phyloP scores from a whole-genome alignment of 2,888 invertebrate genomes.

The Hoplodrina blanda region DNA sequence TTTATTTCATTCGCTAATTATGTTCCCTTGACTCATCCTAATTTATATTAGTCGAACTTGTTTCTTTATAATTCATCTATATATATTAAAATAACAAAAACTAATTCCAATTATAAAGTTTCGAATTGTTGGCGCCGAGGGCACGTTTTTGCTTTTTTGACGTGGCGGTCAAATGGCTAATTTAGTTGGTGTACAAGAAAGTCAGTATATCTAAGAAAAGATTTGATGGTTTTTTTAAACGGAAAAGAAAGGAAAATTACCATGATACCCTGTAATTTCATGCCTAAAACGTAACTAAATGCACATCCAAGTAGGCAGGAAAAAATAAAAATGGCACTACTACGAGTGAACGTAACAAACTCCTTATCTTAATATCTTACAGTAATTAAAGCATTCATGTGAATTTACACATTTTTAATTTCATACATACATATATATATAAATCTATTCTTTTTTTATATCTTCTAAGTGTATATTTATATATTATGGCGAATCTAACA shows the following conservation, averaged over 20 bases:
- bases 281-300: conserved; percentile 82
- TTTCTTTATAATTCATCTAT: too few species aligned
- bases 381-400: conserved; percentile 89
- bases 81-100: too few species aligned
- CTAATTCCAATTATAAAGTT: too few species aligned
- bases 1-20: too few species aligned
- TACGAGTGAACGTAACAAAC: conserved; percentile 73
- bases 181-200: conserved; percentile 19
- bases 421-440: conserved; percentile 67
- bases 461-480: conserved; percentile 67
- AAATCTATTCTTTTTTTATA: conserved; percentile 64
- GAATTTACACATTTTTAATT: conserved; percentile 77
- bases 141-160: too few species aligned
- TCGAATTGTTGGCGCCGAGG: too few species aligned
- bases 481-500: conserved; percentile 69
- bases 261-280: conserved; percentile 88
- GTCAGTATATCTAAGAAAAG: conserved; percentile 8
- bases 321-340: conserved; percentile 78
- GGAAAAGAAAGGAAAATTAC: conserved; percentile 67
- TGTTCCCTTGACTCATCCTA: too few species aligned
- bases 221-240: conserved; percentile 43
- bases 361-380: conserved; percentile 83
- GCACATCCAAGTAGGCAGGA: conserved; percentile 73
- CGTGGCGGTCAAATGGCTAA: background rate
- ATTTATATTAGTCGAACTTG: too few species aligned